Percentiles rank a stretch among this genome's conserved stretches.
phyloP scores from a whole-genome alignment of 2,113 vertebrate species.

The Semnornis frantzii region DNA sequence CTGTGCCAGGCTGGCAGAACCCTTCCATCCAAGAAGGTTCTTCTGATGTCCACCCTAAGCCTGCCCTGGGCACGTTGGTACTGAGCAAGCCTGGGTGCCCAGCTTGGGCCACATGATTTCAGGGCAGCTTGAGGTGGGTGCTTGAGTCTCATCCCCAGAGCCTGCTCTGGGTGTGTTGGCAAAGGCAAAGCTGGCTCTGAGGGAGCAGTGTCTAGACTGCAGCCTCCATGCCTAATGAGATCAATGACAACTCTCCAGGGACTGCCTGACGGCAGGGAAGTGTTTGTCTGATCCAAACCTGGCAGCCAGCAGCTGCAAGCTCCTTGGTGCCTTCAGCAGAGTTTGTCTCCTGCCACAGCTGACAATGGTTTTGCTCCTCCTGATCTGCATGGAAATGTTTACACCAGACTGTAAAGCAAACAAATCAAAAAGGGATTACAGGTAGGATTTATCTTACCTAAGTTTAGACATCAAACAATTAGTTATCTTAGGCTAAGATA shows the following conservation, averaged over 20 bases:
- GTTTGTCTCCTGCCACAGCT: not conserved
- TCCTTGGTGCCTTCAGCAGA: not conserved
- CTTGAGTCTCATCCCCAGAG: not conserved
- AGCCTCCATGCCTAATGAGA: conserved; percentile 7
- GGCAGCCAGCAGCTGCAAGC: not conserved
- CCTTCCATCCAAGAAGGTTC: too few species aligned
- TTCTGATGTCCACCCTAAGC: too few species aligned
- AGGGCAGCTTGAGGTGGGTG: not conserved
- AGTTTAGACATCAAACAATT: not conserved
- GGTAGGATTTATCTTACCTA: not conserved
- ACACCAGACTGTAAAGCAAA: not conserved
- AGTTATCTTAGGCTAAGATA: not conserved
- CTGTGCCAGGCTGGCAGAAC: too few species aligned
- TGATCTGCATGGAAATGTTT: not conserved
- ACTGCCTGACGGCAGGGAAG: not conserved
- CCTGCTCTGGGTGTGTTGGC: not conserved
- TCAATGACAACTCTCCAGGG: conserved; percentile 4
- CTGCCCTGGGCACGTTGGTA: not conserved
- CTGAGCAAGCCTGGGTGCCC: not conserved
- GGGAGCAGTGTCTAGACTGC: not conserved
- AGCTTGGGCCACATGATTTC: not conserved
- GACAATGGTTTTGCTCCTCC: not conserved
- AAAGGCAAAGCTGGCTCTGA: not conserved
- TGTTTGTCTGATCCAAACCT: conserved; percentile 6
- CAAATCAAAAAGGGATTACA: not conserved